Percentiles rank a stretch among this genome's conserved stretches.
Conservation (phyloP, 2,113 vertebrate species). For the Bubo bubo region DNA sequence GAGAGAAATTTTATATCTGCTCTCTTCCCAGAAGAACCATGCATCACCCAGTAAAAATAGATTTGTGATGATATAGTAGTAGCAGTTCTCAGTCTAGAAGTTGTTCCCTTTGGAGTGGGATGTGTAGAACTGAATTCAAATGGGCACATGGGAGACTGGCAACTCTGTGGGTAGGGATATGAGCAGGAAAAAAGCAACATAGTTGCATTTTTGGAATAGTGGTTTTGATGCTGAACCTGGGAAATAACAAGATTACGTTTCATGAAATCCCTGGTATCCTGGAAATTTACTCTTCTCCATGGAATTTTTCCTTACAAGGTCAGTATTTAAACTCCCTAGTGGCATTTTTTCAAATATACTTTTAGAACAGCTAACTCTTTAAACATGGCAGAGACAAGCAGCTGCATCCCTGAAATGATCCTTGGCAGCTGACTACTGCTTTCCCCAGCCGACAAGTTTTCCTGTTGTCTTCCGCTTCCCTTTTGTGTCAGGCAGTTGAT, state of each 20-base stretch:
- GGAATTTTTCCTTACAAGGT: constrained; percentile 63
- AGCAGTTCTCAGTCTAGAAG: constrained; percentile 33
- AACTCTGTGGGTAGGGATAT: background rate
- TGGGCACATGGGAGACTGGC: constrained; percentile 15
- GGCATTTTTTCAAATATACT: background rate
- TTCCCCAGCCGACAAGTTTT: constrained; percentile 17
- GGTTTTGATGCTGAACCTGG: constrained; percentile 24
- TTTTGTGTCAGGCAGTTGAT: background rate
- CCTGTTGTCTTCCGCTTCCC: constrained; percentile 39
- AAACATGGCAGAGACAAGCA: background rate
- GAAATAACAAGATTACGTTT: background rate
- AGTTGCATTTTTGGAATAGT: constrained; percentile 44
- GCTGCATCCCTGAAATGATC: background rate
- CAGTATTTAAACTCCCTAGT: constrained; percentile 28
- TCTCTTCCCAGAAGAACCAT: background rate
- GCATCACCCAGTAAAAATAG: constrained; percentile 50
- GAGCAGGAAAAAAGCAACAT: background rate
- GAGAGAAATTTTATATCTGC: background rate
- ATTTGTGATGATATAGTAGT: background rate
- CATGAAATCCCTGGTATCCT: background rate
- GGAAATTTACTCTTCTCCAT: background rate
- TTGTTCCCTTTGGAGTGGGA: constrained; percentile 12
- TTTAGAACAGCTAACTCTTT: constrained; percentile 14
- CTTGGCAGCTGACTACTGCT: background rate
- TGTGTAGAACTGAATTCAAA: constrained; percentile 24